A percentile compares a stretch with the other conserved stretches of the same genome.
phyloP scores from a whole-genome alignment of 2,113 vertebrate species.

The Vimba vimba region DNA sequence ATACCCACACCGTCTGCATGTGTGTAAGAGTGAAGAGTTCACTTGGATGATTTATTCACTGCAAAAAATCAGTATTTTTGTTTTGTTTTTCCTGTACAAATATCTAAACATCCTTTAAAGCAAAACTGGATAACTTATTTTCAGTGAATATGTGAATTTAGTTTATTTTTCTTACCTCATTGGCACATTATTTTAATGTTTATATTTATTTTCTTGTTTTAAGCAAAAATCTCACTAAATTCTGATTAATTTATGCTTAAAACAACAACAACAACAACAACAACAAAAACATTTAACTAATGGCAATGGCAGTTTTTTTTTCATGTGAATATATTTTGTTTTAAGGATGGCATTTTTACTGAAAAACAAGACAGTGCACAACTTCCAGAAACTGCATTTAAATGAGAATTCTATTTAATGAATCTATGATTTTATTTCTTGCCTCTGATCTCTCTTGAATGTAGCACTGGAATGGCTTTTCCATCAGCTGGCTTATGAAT shows the following conservation, averaged over 20 bases:
- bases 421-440: background rate
- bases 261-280: background rate
- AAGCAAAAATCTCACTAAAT: background rate
- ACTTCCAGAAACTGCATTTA: background rate
- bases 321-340: background rate
- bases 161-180: background rate
- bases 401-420: background rate
- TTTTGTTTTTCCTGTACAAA: background rate
- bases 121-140: background rate
- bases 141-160: too few relatives aligned
- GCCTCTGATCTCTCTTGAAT: conserved; percentile 2
- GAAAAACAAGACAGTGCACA: background rate
- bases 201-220: background rate
- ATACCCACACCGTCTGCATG: background rate
- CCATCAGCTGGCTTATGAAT: conserved; percentile 18
- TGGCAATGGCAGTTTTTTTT: background rate
- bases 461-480: conserved; percentile 37
- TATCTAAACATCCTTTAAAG: background rate
- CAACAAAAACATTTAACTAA: background rate
- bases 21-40: conserved; percentile 8
- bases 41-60: background rate
- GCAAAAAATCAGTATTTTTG: background rate
- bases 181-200: background rate
- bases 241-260: background rate
- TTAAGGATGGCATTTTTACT: background rate